These are phyloP conservation scores for Choristoneura fumiferana DNA, from an alignment of 1,140 invertebrate species.

Conservation along the genomic window DNA sequence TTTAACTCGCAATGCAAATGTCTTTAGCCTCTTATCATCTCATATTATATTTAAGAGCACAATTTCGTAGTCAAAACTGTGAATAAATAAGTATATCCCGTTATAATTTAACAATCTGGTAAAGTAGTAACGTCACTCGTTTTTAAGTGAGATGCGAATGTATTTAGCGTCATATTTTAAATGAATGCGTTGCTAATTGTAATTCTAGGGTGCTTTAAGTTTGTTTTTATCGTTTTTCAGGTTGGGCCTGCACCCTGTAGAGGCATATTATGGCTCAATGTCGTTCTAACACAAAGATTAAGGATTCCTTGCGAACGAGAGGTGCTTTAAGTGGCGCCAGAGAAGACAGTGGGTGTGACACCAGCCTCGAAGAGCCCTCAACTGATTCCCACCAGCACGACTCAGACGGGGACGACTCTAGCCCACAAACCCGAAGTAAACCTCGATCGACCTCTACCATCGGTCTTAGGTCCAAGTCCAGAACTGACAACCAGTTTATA, in stretches of 20 bases:
- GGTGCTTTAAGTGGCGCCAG: constrained; percentile 19
- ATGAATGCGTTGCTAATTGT: constrained; percentile 31
- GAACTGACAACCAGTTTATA: constrained; percentile 47
- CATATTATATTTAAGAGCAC: constrained; percentile 19
- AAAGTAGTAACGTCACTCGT: not conserved
- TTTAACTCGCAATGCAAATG: constrained; percentile 44
- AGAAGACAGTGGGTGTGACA: constrained; percentile 31
- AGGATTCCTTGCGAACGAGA: constrained; percentile 29
- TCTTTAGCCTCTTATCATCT: constrained; percentile 27
- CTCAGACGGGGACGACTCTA: constrained; percentile 18
- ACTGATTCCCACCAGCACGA: constrained; percentile 19
- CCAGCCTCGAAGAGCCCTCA: constrained; percentile 24
- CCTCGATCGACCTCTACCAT: constrained; percentile 22
- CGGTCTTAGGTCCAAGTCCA: constrained; percentile 32
- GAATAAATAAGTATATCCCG: not conserved
- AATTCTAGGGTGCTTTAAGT: constrained; percentile 24
- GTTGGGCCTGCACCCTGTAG: constrained; percentile 42
- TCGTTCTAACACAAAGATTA: constrained; percentile 34
- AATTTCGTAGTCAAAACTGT: constrained; percentile 1
- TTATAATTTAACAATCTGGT: constrained; percentile 1
- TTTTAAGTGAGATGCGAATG: constrained; percentile 8
- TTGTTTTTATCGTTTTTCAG: constrained; percentile 50
- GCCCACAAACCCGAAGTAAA: constrained; percentile 12
- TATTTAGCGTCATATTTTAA: constrained; percentile 21
- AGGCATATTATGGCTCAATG: constrained; percentile 42